A percentile compares a stretch with the other conserved stretches of the same genome.
Evolutionary conservation across 2,797 vertebrate species (phyloP).

Genomic region (Poeciliopsis infans): DNA sequence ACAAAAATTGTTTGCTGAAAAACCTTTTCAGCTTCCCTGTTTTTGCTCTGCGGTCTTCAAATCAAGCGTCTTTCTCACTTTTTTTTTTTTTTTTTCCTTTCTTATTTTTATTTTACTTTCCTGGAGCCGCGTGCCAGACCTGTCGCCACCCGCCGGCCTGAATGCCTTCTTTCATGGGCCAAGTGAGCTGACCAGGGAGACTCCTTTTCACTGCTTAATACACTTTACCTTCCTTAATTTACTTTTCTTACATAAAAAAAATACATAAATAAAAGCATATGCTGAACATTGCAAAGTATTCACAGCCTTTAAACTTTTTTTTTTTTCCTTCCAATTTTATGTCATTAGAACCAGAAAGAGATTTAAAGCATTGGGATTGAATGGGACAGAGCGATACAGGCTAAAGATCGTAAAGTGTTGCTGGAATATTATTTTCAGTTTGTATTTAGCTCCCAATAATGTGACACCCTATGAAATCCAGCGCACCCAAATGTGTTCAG

Average conservation of each 20-base stretch:
- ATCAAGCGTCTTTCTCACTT: slow-evolving; percentile 59
- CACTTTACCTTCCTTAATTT: slow-evolving; percentile 2
- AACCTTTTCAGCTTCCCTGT: slow-evolving; percentile 66
- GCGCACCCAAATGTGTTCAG: neutral
- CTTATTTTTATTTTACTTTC: slow-evolving; percentile 45
- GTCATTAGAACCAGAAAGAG: neutral
- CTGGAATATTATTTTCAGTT: neutral
- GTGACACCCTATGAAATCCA: neutral
- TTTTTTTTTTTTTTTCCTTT: slow-evolving; percentile 9
- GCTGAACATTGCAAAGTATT: neutral
- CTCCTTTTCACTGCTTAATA: slow-evolving; percentile 14
- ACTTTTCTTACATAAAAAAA: slow-evolving; percentile 48
- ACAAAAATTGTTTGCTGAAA: slow-evolving; percentile 65
- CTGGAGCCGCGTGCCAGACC: slow-evolving; percentile 67
- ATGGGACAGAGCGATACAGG: neutral
- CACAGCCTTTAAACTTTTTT: neutral
- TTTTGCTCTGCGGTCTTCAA: slow-evolving; percentile 67
- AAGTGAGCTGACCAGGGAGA: slow-evolving; percentile 50
- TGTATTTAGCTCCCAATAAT: neutral
- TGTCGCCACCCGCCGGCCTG: slow-evolving; percentile 72
- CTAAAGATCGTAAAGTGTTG: neutral
- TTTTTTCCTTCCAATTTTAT: neutral
- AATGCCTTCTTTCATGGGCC: slow-evolving; percentile 75
- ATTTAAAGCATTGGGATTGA: neutral
- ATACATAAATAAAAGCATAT: neutral